Conservation (phyloP, 2,888 invertebrate genomes). For the Onthophagus sagittarius region DNA sequence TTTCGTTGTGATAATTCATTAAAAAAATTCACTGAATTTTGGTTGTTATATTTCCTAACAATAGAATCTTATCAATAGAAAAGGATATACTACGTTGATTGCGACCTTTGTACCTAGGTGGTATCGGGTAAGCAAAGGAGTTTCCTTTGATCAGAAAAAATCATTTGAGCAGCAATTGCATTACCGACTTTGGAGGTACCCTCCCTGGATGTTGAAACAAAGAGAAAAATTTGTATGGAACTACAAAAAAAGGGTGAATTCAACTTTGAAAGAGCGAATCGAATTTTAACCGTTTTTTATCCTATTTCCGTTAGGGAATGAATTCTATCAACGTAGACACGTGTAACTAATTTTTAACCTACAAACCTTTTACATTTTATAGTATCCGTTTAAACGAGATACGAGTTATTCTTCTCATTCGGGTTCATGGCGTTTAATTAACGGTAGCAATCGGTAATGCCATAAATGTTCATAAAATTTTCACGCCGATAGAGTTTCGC, state of each 20-base stretch:
- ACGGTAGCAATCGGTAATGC: background rate
- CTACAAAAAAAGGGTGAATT: background rate
- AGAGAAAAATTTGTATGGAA: background rate
- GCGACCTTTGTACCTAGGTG: too few relatives aligned
- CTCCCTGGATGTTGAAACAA: background rate
- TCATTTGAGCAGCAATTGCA: background rate
- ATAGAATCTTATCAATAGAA: too few relatives aligned
- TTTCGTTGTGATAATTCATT: too few relatives aligned
- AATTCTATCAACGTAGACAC: too few relatives aligned
- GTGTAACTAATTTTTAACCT: background rate
- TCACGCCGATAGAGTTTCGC: background rate
- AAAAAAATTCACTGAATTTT: too few relatives aligned
- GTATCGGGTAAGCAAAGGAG: too few relatives aligned
- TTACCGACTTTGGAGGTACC: too few relatives aligned
- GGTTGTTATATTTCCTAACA: too few relatives aligned
- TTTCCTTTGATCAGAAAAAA: background rate
- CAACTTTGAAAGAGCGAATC: background rate
- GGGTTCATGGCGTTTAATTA: background rate
- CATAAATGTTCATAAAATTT: background rate
- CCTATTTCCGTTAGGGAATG: too few relatives aligned
- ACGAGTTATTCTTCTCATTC: background rate
- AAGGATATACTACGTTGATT: too few relatives aligned
- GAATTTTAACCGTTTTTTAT: too few relatives aligned
- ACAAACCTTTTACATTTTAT: background rate
- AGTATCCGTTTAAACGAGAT: background rate